These are phyloP conservation scores for Augochlora pura DNA, from an alignment of 1,140 invertebrate species.

Conservation along the genomic window DNA sequence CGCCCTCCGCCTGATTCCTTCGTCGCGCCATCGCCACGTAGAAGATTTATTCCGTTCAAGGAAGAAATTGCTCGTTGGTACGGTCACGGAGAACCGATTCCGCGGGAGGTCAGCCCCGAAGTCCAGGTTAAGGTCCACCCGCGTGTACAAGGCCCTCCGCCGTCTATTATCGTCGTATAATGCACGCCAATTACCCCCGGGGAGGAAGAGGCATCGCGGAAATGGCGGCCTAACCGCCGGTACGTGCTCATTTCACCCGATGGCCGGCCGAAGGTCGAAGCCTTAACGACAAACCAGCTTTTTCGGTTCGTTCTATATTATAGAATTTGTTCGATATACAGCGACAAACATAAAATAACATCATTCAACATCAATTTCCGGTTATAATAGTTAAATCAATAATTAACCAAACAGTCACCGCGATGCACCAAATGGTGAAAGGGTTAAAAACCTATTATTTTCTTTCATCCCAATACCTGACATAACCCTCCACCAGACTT, in stretches of 20 bases:
- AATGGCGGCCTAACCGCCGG: constrained; percentile 57
- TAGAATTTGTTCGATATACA: no score
- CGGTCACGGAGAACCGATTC: constrained; percentile 62
- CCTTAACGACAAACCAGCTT: no score
- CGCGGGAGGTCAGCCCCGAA: constrained; percentile 58
- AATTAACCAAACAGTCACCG: no score
- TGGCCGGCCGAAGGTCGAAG: no score
- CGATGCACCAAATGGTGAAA: no score
- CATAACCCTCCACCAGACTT: no score
- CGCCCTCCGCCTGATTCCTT: background rate
- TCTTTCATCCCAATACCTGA: no score
- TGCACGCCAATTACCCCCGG: constrained; percentile 59
- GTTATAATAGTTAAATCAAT: no score
- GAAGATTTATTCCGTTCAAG: constrained; percentile 62
- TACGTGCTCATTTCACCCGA: constrained; percentile 56
- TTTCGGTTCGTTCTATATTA: no score
- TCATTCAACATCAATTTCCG: no score
- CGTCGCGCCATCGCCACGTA: background rate
- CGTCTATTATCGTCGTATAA: constrained; percentile 61
- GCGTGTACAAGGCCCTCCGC: constrained; percentile 44
- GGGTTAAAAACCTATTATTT: no score
- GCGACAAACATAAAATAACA: no score
- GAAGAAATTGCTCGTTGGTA: constrained; percentile 53
- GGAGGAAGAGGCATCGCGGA: constrained; percentile 43
- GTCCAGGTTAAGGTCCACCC: constrained; percentile 50